Evolutionary conservation across 1,140 invertebrate species (phyloP).

Genomic region (Cotesia vestalis): DNA sequence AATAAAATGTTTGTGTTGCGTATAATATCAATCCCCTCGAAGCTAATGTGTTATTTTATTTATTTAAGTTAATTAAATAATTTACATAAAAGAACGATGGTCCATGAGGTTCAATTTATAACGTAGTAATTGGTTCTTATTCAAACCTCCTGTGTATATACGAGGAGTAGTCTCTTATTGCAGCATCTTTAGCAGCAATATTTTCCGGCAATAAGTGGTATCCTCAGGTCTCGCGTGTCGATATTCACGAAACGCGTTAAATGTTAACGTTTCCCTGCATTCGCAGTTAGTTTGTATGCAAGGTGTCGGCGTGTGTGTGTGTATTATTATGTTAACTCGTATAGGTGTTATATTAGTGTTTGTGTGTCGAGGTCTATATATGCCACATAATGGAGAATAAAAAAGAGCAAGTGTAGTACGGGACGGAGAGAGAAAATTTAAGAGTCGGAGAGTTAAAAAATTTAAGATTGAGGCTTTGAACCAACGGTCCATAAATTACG

Average conservation of each 20-base stretch:
- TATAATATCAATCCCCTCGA: too few relatives aligned
- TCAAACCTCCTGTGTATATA: neutral
- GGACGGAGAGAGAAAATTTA: constrained; percentile 9
- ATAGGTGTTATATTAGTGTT: neutral
- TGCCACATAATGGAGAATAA: neutral
- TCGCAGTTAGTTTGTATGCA: neutral
- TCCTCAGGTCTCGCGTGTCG: constrained; percentile 16
- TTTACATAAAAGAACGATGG: constrained; percentile 1
- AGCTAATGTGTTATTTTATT: too few relatives aligned
- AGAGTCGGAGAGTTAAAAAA: neutral
- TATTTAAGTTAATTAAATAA: constrained; percentile 3
- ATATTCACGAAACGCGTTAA: constrained; percentile 17
- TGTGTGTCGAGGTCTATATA: neutral
- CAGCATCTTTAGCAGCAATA: neutral
- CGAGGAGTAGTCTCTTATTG: neutral
- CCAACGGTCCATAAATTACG: constrained; percentile 46
- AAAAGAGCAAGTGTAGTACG: constrained; percentile 6
- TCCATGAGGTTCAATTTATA: constrained; percentile 12
- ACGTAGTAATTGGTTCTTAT: constrained; percentile 8
- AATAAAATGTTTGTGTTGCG: too few relatives aligned
- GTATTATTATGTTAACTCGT: neutral
- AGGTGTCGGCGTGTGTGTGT: neutral
- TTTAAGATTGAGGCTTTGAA: constrained; percentile 26
- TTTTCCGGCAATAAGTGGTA: constrained; percentile 18
- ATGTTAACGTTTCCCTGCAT: neutral